These are phyloP conservation scores for Philopedon plagiatum DNA, from an alignment of 2,888 invertebrate species.

Conservation along the genomic window DNA sequence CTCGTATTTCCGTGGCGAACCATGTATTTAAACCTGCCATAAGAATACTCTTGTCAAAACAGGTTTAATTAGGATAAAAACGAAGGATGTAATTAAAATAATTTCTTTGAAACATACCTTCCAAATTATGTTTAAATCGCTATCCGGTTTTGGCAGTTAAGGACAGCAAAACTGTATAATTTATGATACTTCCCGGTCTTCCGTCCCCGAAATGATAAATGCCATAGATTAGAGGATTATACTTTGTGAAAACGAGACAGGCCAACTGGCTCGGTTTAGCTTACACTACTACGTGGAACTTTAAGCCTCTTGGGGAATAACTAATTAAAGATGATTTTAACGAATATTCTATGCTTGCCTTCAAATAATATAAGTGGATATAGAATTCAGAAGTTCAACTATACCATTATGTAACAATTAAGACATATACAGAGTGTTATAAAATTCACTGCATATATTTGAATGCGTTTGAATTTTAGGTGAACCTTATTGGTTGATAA, in stretches of 20 bases:
- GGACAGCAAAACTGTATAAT: conserved; percentile 22
- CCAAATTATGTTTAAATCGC: conserved; percentile 6
- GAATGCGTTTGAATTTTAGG: no score
- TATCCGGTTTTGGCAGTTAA: conserved; percentile 4
- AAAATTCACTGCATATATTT: no score
- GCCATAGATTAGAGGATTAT: conserved; percentile 24
- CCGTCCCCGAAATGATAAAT: conserved; percentile 20
- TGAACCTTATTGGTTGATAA: no score
- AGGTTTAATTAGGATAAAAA: no score
- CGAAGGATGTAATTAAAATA: conserved; percentile 20
- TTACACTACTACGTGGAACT: not conserved
- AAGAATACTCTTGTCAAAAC: no score
- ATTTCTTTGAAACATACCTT: conserved; percentile 15
- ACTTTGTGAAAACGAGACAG: conserved; percentile 25
- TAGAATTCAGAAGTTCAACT: no score
- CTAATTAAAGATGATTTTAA: not conserved
- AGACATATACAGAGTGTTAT: no score
- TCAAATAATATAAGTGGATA: no score
- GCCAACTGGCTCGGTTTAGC: conserved; percentile 16
- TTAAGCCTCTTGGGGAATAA: not conserved
- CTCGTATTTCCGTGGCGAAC: no score
- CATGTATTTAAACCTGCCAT: no score
- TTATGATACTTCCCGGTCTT: conserved; percentile 12
- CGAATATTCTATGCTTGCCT: not conserved
- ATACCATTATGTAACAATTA: no score